Evolutionary conservation across 2,797 vertebrate genomes (phyloP), one percentile per base, ranked within the genome.

Genomic region (Pipistrellus kuhlii): DNA sequence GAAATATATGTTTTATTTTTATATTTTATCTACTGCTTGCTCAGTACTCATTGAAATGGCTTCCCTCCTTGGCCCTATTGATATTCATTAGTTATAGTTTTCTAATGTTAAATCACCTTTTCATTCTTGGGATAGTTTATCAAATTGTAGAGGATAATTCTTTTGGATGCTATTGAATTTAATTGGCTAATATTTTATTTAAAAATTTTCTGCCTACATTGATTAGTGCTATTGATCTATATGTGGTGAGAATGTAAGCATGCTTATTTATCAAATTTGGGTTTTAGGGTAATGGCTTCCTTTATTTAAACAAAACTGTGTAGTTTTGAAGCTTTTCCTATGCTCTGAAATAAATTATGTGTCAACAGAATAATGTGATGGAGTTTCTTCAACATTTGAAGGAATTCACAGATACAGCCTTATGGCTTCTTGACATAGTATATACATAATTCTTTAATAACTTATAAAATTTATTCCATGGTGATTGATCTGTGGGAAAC

Each of bases 401-500:
- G 55, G 72, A 73, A 91, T 83, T 88, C 17, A 0, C 21, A 25
- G 4, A 25, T 55, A 85, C 87, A 86, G 21, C 11, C 41, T 86
- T 84, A 72, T 51, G 59, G 53, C 66, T 59, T 94, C 41, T 88
- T 91, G 72, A 76, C 27, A 44, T 93, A 75, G 85, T 94, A 81
- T 76, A 41, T 53, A 85, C 77, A 68, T 95, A 84, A 81, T 88
- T 92, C 35, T 85, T 82, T 85, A 96, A 87, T 93, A 93, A 80
- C 66, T 93, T 90, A 41, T 27, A 90, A 72, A 71, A 71, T 87
- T 48, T 73, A n/a, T 81, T 89, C 80, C 46, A 35, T 64, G 35
- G 88, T 87, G 76, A 94, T 69, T 93, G 91, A 91, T 95, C 81
- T 93, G 23, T 84, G n/a, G 57, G 32, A 95, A 96, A 90, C 87